These are phyloP conservation scores for Rhynchomys soricoides DNA, from an alignment of 2,113 vertebrate species.

Conservation along the genomic window DNA sequence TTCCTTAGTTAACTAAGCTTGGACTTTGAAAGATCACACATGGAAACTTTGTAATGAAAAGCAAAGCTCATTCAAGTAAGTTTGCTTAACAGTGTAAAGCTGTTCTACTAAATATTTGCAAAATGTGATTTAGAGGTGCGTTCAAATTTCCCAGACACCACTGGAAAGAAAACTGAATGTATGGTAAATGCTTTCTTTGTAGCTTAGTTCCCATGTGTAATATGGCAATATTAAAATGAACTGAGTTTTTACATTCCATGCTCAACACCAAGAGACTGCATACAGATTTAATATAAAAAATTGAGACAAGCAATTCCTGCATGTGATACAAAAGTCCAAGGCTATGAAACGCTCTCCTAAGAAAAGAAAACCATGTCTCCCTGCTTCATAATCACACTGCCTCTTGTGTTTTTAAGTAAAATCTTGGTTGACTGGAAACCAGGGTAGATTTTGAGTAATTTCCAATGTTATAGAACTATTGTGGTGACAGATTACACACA, in stretches of 20 bases:
- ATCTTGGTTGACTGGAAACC: neutral
- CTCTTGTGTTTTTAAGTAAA: slow-evolving; percentile 20
- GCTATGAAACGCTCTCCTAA: neutral
- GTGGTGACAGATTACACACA: neutral
- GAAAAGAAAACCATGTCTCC: neutral
- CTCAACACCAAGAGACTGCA: neutral
- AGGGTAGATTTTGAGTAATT: slow-evolving; percentile 6
- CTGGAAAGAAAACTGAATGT: neutral
- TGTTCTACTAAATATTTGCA: slow-evolving; percentile 18
- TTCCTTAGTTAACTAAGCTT: slow-evolving; percentile 6
- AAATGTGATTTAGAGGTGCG: slow-evolving; percentile 40
- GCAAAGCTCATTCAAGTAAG: slow-evolving; percentile 9
- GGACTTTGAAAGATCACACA: slow-evolving; percentile 58
- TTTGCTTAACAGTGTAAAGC: neutral
- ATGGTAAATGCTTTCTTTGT: neutral
- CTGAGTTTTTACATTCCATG: neutral
- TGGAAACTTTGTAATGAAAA: slow-evolving; percentile 59
- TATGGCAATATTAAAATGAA: neutral
- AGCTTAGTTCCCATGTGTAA: neutral
- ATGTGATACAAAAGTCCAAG: slow-evolving; percentile 39
- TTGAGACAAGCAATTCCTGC: neutral
- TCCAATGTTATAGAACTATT: neutral
- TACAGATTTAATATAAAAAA: neutral
- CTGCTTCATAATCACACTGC: neutral
- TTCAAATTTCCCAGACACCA: neutral